Percentiles rank a stretch among this genome's conserved stretches.
Conservation (phyloP, 2,113 vertebrate species). For the Nannobrachium achirus region DNA sequence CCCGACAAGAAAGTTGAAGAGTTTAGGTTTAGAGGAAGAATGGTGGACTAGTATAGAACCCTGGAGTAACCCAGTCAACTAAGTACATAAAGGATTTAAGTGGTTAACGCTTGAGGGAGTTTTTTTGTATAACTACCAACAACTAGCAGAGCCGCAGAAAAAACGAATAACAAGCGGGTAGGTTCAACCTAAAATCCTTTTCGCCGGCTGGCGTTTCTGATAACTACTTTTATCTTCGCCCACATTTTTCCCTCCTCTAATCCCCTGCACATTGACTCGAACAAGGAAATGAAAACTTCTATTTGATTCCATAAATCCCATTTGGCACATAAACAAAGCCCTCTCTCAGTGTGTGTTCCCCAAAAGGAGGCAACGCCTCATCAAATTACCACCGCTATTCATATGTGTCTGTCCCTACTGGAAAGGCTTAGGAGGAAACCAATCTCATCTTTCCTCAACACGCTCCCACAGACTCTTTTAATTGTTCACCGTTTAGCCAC, state of each 20-base stretch:
- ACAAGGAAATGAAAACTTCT: slow-evolving; percentile 79
- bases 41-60: too few species aligned
- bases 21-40: too few species aligned
- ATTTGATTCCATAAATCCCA: slow-evolving; percentile 78
- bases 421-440: slow-evolving; percentile 71
- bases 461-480: slow-evolving; percentile 57
- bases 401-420: slow-evolving; percentile 66
- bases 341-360: slow-evolving; percentile 69
- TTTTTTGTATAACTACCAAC: slow-evolving; percentile 6
- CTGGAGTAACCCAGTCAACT: too few species aligned
- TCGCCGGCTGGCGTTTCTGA: slow-evolving; percentile 55
- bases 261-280: slow-evolving; percentile 67
- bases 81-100: too few species aligned
- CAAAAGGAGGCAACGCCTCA: slow-evolving; percentile 66
- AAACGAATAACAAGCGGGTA: slow-evolving; percentile 40
- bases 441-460: slow-evolving; percentile 72
- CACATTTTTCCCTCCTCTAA: slow-evolving; percentile 63
- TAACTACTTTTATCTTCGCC: slow-evolving; percentile 65
- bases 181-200: slow-evolving; percentile 52
- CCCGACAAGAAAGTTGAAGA: too few species aligned
- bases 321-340: slow-evolving; percentile 78
- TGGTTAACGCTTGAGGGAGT: background rate
- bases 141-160: slow-evolving; percentile 15
- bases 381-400: slow-evolving; percentile 76
- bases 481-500: slow-evolving; percentile 57